Base-by-base conservation (phyloP, 2,888 invertebrate species). In the Hemithea aestivaria region DNA sequence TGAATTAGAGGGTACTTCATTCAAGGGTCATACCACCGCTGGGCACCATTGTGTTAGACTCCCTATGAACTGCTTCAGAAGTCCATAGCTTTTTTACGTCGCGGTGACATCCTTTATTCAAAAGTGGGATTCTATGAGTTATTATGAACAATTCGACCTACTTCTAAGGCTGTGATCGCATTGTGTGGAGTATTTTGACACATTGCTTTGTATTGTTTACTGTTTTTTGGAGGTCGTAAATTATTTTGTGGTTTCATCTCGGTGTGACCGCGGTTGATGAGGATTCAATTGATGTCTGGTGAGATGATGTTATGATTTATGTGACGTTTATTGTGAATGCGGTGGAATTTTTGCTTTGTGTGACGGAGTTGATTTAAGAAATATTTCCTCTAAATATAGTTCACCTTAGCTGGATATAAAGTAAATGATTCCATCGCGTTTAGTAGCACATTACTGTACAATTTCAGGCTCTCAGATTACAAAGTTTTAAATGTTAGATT, bases 41-140 rank as follows among this genome's bases (percentile, higher is more conserved):
- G 66, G 68, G 65, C 72, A 50, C 66, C 47, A 63, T 83, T 83
- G 72, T 85, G 51, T 45, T 21, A n/a, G 28, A 30, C 45, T 53
- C 60, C 71, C 71, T 82, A 84, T 83, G 80, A 84, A 85, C 84
- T 85, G 80, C 73, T 77, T 70, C 84, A 83, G 85, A 80, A 85
- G 85, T 85, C 83, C 80, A 84, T 85, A 78, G 73, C 61, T 78
- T 79, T 79, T 80, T 77, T 54, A 61, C 58, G 64, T 55, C 48
- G 47, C 60, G 62, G 63, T 53, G 73, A 76, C 72, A 71, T 59
- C 70, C 62, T 66, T 78, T 56, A 38, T 30, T 40, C 48, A 55
- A 52, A 61, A 70, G 68, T 73, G 66, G 63, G 65, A 65, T 64
- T 57, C 60, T 66, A 63, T 63, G 54, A 55, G 38, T 59, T 63